phyloP scores from a whole-genome alignment of 1,140 invertebrate genomes.

The Brachionus paranguensis region DNA sequence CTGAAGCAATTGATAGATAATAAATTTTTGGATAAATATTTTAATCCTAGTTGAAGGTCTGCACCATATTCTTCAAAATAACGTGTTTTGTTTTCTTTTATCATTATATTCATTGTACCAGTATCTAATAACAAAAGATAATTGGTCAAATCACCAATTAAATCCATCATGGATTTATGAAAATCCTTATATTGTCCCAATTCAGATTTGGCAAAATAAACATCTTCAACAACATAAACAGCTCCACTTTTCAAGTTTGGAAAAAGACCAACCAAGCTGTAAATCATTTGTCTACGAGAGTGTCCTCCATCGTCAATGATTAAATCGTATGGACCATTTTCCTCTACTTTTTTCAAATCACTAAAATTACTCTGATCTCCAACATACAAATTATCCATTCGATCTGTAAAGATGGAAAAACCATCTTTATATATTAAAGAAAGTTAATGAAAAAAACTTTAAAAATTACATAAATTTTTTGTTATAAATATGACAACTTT shows the following conservation, averaged over 20 bases:
- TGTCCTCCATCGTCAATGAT: constrained; percentile 22
- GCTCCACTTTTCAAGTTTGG: neutral
- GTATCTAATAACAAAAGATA: neutral
- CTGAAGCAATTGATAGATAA: neutral
- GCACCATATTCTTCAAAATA: neutral
- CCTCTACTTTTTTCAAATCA: neutral
- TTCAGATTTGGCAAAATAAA: neutral
- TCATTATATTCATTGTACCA: neutral
- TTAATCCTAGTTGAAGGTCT: neutral
- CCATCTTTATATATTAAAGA: too few species aligned
- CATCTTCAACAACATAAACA: constrained; percentile 8
- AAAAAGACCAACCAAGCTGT: neutral
- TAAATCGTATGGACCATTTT: neutral
- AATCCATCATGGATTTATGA: neutral
- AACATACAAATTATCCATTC: neutral
- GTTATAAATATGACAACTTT: too few species aligned
- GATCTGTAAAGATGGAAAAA: too few species aligned
- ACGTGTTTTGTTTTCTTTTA: too few species aligned
- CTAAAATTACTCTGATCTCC: neutral
- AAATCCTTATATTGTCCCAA: neutral
- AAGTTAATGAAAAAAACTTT: too few species aligned
- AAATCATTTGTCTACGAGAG: neutral
- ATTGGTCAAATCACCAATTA: neutral
- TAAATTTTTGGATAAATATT: neutral
- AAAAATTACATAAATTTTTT: too few species aligned